Conservation (phyloP, 2,888 invertebrate species). For the Xiphydria camelus region DNA sequence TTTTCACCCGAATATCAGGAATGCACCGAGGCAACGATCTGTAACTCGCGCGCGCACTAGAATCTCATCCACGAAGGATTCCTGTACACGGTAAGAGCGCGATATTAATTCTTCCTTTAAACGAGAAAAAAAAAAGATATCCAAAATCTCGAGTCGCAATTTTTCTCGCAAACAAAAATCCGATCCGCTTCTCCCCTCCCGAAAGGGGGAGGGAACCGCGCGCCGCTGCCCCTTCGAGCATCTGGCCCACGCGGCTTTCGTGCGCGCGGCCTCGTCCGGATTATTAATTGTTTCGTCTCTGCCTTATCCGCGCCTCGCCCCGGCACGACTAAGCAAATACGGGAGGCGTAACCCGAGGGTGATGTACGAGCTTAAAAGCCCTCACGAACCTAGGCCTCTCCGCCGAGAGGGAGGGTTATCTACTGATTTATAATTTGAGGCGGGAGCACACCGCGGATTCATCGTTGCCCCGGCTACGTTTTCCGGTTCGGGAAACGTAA, state of each 20-base stretch:
- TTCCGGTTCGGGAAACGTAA: slow-evolving; percentile 54
- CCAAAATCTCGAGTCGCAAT: too few relatives aligned
- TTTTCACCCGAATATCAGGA: slow-evolving; percentile 36
- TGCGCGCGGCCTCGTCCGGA: slow-evolving; percentile 30
- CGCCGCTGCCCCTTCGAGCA: slow-evolving; percentile 26
- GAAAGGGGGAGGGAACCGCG: neutral
- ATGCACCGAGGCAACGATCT: too few relatives aligned
- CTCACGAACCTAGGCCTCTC: slow-evolving; percentile 35
- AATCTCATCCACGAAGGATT: too few relatives aligned
- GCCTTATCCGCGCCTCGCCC: slow-evolving; percentile 50
- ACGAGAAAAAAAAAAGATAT: too few relatives aligned
- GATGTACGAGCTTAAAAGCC: slow-evolving; percentile 56
- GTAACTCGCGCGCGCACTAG: too few relatives aligned
- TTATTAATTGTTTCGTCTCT: slow-evolving; percentile 57
- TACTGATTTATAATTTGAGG: slow-evolving; percentile 51
- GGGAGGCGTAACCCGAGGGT: slow-evolving; percentile 53
- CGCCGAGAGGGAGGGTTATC: slow-evolving; percentile 35
- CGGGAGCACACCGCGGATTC: slow-evolving; percentile 35
- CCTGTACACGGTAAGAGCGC: too few relatives aligned
- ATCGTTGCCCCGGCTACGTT: slow-evolving; percentile 41
- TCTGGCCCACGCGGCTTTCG: slow-evolving; percentile 25
- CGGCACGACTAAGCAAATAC: slow-evolving; percentile 56
- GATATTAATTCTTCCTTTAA: too few relatives aligned
- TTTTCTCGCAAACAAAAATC: too few relatives aligned
- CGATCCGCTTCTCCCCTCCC: too few relatives aligned